Evolutionary conservation across 2,888 invertebrate species (phyloP).

Genomic region (Hyalella azteca): DNA sequence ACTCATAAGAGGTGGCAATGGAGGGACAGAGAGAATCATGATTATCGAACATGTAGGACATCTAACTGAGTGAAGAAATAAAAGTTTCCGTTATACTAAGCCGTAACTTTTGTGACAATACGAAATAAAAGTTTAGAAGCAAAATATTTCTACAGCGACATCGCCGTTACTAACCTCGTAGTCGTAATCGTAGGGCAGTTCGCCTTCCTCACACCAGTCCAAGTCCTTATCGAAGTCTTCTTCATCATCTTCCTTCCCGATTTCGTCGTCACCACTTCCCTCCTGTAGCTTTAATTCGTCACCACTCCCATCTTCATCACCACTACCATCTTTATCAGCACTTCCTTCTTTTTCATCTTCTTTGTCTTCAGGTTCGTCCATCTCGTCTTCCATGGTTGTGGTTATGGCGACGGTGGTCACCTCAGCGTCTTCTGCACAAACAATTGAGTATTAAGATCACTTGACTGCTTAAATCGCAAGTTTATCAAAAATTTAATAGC

Average conservation of each 20-base stretch:
- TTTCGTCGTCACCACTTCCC: slow-evolving; percentile 31
- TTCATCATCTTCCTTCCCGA: slow-evolving; percentile 11
- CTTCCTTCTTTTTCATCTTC: slow-evolving; percentile 16
- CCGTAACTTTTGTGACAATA: neutral
- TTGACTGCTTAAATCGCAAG: too few species aligned
- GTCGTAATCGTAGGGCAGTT: slow-evolving; percentile 35
- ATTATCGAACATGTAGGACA: too few species aligned
- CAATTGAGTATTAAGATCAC: too few species aligned
- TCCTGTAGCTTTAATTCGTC: slow-evolving; percentile 16
- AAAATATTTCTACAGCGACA: too few species aligned
- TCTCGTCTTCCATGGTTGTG: neutral
- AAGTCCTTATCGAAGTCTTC: slow-evolving; percentile 43
- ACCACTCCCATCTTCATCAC: neutral
- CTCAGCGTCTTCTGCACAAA: neutral
- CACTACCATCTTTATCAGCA: neutral
- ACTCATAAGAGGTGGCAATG: too few species aligned
- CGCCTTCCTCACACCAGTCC: slow-evolving; percentile 42
- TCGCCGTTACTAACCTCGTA: slow-evolving; percentile 35
- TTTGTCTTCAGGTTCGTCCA: neutral
- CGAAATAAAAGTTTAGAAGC: too few species aligned
- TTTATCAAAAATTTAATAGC: too few species aligned
- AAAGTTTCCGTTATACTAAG: too few species aligned
- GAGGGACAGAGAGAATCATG: too few species aligned
- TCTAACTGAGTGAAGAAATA: too few species aligned
- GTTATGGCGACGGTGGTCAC: neutral